A percentile compares a stretch with the other conserved stretches of the same genome.
These are phyloP conservation scores for Morinoia aosen DNA, from an alignment of 2,888 invertebrate species.

Conservation along the genomic window DNA sequence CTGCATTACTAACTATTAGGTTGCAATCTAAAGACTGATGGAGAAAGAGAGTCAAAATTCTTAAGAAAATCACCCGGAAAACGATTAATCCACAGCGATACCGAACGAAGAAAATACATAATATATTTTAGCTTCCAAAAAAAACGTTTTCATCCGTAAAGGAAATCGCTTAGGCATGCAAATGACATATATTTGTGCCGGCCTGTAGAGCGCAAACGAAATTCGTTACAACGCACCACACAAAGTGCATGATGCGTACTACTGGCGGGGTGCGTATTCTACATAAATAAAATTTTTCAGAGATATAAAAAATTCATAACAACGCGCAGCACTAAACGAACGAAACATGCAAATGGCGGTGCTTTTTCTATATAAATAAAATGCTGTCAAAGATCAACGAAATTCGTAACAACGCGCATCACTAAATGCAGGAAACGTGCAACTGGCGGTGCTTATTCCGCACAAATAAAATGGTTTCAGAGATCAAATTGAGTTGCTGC, in stretches of 20 bases:
- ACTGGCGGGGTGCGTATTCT: too few relatives aligned
- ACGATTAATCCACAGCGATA: too few relatives aligned
- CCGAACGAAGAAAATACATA: too few relatives aligned
- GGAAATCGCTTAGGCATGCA: neutral
- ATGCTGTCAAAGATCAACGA: neutral
- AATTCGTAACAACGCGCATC: neutral
- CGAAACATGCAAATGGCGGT: too few relatives aligned
- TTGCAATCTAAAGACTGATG: too few relatives aligned
- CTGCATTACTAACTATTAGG: too few relatives aligned
- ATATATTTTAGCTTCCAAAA: neutral
- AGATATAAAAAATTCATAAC: neutral
- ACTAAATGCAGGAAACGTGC: neutral
- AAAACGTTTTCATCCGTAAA: neutral
- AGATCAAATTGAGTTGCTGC: neutral
- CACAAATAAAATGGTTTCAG: neutral
- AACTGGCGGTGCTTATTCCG: too few relatives aligned
- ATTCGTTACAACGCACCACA: neutral
- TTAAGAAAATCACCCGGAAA: too few relatives aligned
- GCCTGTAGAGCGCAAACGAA: neutral
- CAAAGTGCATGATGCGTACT: neutral
- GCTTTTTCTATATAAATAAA: too few relatives aligned
- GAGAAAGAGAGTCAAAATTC: too few relatives aligned
- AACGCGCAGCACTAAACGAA: neutral
- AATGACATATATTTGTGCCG: neutral
- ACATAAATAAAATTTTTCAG: neutral